These are phyloP conservation scores for Cerastis rubricosa DNA, from an alignment of 2,888 invertebrate species.

Conservation along the genomic window DNA sequence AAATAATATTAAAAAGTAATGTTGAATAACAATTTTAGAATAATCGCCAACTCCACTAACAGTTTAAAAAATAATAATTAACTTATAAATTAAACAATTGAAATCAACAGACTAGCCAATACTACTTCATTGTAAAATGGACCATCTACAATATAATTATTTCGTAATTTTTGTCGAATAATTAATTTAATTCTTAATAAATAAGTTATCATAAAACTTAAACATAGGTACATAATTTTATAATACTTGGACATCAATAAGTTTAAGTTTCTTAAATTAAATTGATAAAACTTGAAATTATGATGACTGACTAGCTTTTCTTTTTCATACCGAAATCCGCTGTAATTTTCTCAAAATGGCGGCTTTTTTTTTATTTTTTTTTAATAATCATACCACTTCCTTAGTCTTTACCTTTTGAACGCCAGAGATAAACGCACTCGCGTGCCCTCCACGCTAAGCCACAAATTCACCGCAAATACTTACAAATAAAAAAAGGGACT, in stretches of 20 bases:
- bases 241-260: slow-evolving; percentile 30
- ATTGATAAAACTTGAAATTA: slow-evolving; percentile 14
- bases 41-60: background rate
- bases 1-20: background rate
- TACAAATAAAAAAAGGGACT: too few species aligned
- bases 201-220: background rate
- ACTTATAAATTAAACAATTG: background rate
- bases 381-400: background rate
- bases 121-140: background rate
- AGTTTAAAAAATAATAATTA: background rate
- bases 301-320: background rate
- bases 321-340: background rate
- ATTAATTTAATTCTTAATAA: background rate
- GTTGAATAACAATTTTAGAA: background rate
- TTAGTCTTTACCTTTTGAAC: too few species aligned
- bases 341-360: slow-evolving; percentile 9
- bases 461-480: too few species aligned
- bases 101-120: background rate
- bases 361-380: background rate
- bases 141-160: background rate
- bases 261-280: background rate
- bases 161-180: background rate
- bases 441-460: too few species aligned
- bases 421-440: too few species aligned
- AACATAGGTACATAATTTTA: slow-evolving; percentile 2